Conservation (phyloP, 2,113 vertebrate species). For the Leucopsar rothschildi region DNA sequence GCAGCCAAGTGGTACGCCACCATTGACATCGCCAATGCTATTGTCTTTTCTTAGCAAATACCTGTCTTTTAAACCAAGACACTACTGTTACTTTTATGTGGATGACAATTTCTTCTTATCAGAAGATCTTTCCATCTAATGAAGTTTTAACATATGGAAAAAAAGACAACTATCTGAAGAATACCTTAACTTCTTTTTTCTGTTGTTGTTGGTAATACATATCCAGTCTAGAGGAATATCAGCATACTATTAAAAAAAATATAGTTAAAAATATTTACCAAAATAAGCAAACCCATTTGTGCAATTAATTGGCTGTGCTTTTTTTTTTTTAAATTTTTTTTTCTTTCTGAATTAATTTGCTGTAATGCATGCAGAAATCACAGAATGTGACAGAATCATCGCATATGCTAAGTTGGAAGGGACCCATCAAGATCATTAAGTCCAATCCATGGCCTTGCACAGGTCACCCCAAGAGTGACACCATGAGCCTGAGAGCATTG, state of each 20-base stretch:
- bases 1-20: no score
- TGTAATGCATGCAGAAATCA: background rate
- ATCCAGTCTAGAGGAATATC: background rate
- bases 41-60: no score
- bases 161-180: background rate
- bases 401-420: background rate
- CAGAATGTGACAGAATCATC: background rate
- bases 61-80: no score
- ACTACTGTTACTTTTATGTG: background rate
- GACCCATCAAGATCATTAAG: background rate
- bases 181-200: background rate
- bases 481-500: background rate
- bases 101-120: background rate
- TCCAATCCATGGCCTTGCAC: no score
- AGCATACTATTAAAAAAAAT: background rate
- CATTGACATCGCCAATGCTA: no score
- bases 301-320: accelerated
- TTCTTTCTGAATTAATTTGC: background rate
- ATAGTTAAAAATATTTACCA: background rate
- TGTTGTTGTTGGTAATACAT: background rate
- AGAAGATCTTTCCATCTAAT: background rate
- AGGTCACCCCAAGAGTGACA: background rate
- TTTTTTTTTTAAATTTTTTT: accelerated
- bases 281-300: accelerated
- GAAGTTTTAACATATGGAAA: background rate